Evolutionary conservation across 2,797 vertebrate species (phyloP).

Genomic region (Silurus lanzhouensis): DNA sequence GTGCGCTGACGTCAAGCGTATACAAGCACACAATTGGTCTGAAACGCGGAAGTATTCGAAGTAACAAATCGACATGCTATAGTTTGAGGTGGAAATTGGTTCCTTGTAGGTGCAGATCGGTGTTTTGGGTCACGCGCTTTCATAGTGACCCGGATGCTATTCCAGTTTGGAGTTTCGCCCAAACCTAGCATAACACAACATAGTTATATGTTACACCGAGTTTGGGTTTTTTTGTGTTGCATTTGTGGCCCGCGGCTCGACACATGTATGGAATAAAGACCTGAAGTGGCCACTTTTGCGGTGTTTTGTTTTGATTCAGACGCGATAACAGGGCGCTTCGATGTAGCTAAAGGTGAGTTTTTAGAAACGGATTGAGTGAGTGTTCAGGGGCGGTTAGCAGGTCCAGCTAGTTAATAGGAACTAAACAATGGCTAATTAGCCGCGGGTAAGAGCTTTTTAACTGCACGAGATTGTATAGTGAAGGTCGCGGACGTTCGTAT

Average conservation of each 20-base stretch:
- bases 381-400: neutral
- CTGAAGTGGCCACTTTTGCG: neutral
- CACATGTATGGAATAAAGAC: neutral
- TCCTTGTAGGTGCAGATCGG: too few relatives aligned
- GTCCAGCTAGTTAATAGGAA: neutral
- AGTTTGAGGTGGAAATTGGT: neutral
- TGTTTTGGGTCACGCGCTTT: neutral
- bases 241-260: neutral
- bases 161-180: neutral
- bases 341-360: constrained; percentile 27
- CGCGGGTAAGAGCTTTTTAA: too few relatives aligned
- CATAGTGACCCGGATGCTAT: constrained; percentile 3
- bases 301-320: neutral
- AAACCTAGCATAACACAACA: neutral
- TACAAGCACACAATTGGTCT: neutral
- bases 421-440: neutral
- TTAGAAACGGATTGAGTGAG: neutral
- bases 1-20: neutral
- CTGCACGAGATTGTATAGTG: neutral
- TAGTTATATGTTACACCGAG: too few relatives aligned
- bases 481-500: neutral
- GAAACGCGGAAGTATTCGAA: neutral
- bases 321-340: neutral
- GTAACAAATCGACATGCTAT: neutral
- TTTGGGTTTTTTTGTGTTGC: neutral